Conservation (phyloP, 2,888 invertebrate species). For the Hymenopus coronatus region DNA sequence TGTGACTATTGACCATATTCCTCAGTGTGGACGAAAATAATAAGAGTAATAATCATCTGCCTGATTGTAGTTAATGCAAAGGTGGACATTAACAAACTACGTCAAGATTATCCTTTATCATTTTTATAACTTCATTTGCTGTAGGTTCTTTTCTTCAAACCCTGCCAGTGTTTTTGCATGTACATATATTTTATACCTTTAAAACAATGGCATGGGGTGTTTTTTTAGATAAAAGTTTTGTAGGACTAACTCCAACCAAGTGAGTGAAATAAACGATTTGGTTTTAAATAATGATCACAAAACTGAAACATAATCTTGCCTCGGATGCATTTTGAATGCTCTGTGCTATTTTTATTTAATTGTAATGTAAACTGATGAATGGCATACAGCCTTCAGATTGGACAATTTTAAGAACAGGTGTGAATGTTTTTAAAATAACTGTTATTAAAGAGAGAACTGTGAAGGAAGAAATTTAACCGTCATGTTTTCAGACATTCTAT, state of each 20-base stretch:
- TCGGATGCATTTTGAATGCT: background rate
- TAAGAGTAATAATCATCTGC: background rate
- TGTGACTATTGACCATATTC: background rate
- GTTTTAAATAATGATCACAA: background rate
- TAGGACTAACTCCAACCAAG: background rate
- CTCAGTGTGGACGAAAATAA: background rate
- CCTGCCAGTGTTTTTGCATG: background rate
- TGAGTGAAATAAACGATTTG: background rate
- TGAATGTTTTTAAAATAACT: background rate
- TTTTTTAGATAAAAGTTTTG: background rate
- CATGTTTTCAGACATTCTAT: background rate
- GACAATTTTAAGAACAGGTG: background rate
- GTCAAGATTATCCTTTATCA: background rate
- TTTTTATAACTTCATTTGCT: slow-evolving; percentile 11
- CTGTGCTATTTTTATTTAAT: background rate
- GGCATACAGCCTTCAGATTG: background rate
- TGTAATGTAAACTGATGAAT: background rate
- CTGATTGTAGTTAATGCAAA: background rate
- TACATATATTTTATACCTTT: slow-evolving; percentile 14
- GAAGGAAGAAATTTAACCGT: background rate
- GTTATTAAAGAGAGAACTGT: background rate
- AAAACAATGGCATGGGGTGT: background rate
- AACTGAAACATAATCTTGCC: background rate
- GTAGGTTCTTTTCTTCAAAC: background rate
- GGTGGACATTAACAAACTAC: background rate